Evolutionary conservation across 2,797 vertebrate species (phyloP).

Genomic region (Pangasius larnaudii): DNA sequence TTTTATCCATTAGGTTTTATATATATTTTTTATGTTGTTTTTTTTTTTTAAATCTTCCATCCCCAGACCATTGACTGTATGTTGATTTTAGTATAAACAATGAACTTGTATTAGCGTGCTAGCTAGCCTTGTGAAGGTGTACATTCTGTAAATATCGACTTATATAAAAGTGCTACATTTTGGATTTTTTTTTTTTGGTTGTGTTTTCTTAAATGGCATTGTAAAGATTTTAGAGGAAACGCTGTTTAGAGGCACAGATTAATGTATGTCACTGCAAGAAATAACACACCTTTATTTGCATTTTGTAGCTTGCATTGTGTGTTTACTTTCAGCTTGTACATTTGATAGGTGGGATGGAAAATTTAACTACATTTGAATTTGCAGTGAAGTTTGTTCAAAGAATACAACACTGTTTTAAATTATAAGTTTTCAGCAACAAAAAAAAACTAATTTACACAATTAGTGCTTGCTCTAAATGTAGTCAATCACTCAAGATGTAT

Average conservation of each 20-base stretch:
- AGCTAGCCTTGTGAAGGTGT: conserved; percentile 48
- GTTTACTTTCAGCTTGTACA: not conserved
- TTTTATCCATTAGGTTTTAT: conserved; percentile 17
- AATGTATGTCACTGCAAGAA: conserved; percentile 47
- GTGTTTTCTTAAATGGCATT: conserved; percentile 70
- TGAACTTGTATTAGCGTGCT: conserved; percentile 29
- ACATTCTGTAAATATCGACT: conserved; percentile 80
- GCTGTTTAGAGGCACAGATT: conserved; percentile 50
- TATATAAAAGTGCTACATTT: conserved; percentile 78
- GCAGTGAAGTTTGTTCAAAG: no score
- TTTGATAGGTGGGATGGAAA: not conserved
- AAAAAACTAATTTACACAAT: not conserved
- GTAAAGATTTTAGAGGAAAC: conserved; percentile 53
- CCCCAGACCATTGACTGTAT: conserved; percentile 49
- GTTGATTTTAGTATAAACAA: conserved; percentile 26
- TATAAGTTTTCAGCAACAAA: no score
- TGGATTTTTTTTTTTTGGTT: conserved; percentile 33
- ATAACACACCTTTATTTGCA: conserved; percentile 49
- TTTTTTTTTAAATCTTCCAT: conserved; percentile 55
- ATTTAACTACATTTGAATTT: not conserved
- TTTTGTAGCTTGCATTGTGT: conserved; percentile 22
- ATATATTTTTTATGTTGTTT: not conserved
- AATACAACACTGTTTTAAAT: no score
- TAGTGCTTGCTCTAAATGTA: not conserved
- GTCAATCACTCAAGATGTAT: not conserved